Evolutionary conservation across 2,888 invertebrate genomes (phyloP), one percentile per base, ranked within the genome.

Genomic region (Lottia scabra): DNA sequence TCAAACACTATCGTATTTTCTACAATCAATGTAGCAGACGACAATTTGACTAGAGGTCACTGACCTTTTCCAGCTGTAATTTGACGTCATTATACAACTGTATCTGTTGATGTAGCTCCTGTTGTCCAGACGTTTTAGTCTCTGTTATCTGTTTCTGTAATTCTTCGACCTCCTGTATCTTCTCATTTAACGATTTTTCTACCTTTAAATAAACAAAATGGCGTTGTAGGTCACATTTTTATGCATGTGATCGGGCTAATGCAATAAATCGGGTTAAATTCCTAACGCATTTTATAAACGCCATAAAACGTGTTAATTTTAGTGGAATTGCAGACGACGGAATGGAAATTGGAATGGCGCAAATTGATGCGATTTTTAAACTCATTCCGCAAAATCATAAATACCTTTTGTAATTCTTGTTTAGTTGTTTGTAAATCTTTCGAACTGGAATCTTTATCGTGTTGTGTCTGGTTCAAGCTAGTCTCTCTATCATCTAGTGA

Each of bases 51-150:
- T 38, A 1, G 10, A 46, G 23, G 30, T 5, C 26, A 64, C 63
- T 30, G 67, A 86, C 87, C 82, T 86, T 87, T 69, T 88, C 87
- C 30, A 82, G 68, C 26, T 85, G 80, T 19, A 82, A 68, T 64
- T 80, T 83, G 6, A 85, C 75, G 5, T 81, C 78, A 66, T 84
- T 84, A 12, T 82, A 69, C 46, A 80, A 74, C 65, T 85, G 80
- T 48, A 87, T 84, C 71, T 85, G 86, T 69, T 84, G 80, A 68
- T 83, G 80, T 48, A 85, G 66, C 56, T 80, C 78, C 13, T 75
- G 79, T 71, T 85, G 86, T 43, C 77, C 74, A 26, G 82, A 78
- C 27, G 80, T 75, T 63, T 82, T 84, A 0, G 76, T 72, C 13
- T 84, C 85, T 38, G 78, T 79, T 65, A 85, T 73, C 63, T 79